Evolutionary conservation across 2,888 invertebrate species (phyloP).

Genomic region (Eucera pruinosa): DNA sequence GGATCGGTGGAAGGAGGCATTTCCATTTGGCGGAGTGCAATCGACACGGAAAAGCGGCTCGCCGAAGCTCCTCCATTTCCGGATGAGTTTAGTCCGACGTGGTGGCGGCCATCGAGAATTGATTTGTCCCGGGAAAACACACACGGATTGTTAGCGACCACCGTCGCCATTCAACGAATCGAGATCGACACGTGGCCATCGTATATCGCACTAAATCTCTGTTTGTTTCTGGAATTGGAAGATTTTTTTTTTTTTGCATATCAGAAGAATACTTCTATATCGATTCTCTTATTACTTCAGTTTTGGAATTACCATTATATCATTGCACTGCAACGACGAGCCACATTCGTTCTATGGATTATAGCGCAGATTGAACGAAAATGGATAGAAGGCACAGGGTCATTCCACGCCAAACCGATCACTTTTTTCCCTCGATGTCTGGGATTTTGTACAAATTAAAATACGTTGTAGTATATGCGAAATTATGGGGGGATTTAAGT

Average conservation of each 20-base stretch:
- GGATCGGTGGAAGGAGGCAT: slow-evolving; percentile 45
- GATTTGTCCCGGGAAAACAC: slow-evolving; percentile 64
- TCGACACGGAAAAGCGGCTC: slow-evolving; percentile 61
- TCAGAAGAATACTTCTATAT: no score
- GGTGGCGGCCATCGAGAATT: slow-evolving; percentile 54
- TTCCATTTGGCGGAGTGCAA: slow-evolving; percentile 65
- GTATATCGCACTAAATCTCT: background rate
- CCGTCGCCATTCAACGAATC: slow-evolving; percentile 26
- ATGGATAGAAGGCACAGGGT: no score
- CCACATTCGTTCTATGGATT: no score
- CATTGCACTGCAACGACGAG: no score
- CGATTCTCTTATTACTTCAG: no score
- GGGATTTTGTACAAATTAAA: no score
- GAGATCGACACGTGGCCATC: slow-evolving; percentile 19
- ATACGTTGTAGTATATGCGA: no score
- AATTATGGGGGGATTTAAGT: no score
- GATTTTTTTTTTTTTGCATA: background rate
- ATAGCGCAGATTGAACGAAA: no score
- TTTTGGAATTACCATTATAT: no score
- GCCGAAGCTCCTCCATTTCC: slow-evolving; percentile 59
- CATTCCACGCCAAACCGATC: no score
- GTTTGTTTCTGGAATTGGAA: background rate
- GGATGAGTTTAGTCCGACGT: slow-evolving; percentile 55
- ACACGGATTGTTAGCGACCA: slow-evolving; percentile 44
- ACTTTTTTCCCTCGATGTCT: no score